Evolutionary conservation across 2,113 vertebrate genomes (phyloP).

Genomic region (Pangasianodon hypophthalmus): DNA sequence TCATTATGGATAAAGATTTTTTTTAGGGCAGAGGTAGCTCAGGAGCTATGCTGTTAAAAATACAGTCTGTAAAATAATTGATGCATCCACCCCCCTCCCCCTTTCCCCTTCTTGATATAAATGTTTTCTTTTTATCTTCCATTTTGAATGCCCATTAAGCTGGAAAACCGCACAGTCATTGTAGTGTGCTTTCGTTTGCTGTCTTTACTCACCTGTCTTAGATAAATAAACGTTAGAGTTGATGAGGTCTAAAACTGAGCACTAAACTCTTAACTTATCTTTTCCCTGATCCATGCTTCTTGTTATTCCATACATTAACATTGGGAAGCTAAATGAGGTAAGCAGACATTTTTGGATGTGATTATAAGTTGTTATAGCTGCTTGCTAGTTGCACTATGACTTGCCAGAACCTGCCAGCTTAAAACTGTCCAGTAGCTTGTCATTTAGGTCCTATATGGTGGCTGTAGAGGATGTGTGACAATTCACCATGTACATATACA

Average conservation of each 20-base stretch:
- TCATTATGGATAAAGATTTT: constrained; percentile 66
- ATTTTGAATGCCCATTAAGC: constrained; percentile 21
- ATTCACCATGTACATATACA: constrained; percentile 5
- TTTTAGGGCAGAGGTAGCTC: constrained; percentile 51
- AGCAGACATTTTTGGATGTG: constrained; percentile 56
- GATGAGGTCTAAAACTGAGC: constrained; percentile 39
- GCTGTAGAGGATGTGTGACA: constrained; percentile 27
- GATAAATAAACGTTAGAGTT: constrained; percentile 47
- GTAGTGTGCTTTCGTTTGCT: constrained; percentile 40
- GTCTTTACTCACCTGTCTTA: constrained; percentile 45
- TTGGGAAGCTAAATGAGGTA: constrained; percentile 63
- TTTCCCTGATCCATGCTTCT: constrained; percentile 58
- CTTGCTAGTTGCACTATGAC: constrained; percentile 50
- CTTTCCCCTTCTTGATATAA: constrained; percentile 35
- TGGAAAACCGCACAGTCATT: constrained; percentile 30
- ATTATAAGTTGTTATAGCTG: constrained; percentile 54
- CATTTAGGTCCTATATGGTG: constrained; percentile 33
- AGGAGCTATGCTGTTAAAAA: constrained; percentile 55
- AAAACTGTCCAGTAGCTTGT: constrained; percentile 21
- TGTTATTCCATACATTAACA: constrained; percentile 57
- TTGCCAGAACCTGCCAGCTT: constrained; percentile 13
- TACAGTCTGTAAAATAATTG: constrained; percentile 50
- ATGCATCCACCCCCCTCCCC: constrained; percentile 36
- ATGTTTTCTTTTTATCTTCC: constrained; percentile 43
- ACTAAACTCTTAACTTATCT: constrained; percentile 62